A percentile compares a stretch with the other conserved stretches of the same genome.
These are phyloP conservation scores for Masnerella sp. DNA, from an alignment of 2,888 invertebrate species.

Conservation along the genomic window DNA sequence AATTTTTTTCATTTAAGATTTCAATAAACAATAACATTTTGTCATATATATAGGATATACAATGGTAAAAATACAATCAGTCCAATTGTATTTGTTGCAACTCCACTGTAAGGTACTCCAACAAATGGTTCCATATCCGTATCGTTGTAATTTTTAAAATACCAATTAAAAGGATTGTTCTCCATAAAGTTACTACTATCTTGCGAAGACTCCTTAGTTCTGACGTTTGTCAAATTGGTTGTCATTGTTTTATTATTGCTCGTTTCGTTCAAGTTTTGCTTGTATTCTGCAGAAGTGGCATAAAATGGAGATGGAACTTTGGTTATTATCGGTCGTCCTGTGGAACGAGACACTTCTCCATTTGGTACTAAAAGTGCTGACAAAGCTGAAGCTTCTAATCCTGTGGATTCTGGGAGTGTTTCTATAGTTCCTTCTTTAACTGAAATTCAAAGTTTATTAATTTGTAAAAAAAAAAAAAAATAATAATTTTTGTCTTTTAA, in stretches of 20 bases:
- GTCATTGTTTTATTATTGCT: constrained; percentile 12
- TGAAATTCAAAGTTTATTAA: background rate
- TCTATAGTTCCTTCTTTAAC: constrained; percentile 18
- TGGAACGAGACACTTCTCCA: constrained; percentile 79
- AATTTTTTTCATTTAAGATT: too few species aligned
- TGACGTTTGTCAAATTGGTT: constrained; percentile 26
- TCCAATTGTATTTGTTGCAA: background rate
- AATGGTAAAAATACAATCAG: constrained; percentile 1
- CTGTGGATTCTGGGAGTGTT: constrained; percentile 71
- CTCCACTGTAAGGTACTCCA: constrained; percentile 68
- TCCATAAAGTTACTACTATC: constrained; percentile 79
- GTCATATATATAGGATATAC: constrained; percentile 19
- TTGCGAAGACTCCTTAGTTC: constrained; percentile 65
- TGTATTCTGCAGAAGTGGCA: constrained; percentile 54
- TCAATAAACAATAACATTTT: background rate
- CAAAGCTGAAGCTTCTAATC: constrained; percentile 78
- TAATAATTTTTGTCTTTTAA: background rate
- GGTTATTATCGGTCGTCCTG: constrained; percentile 81
- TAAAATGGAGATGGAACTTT: constrained; percentile 79
- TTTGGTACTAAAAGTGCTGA: constrained; percentile 83
- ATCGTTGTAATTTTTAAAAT: constrained; percentile 90
- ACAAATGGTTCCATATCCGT: constrained; percentile 79
- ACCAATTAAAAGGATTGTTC: constrained; percentile 86
- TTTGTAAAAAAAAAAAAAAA: constrained; percentile 2
- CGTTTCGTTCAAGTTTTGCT: constrained; percentile 53